Percentiles rank a stretch among this genome's conserved stretches.
phyloP scores from a whole-genome alignment of 1,140 invertebrate genomes.

The Brachionus angularis region DNA sequence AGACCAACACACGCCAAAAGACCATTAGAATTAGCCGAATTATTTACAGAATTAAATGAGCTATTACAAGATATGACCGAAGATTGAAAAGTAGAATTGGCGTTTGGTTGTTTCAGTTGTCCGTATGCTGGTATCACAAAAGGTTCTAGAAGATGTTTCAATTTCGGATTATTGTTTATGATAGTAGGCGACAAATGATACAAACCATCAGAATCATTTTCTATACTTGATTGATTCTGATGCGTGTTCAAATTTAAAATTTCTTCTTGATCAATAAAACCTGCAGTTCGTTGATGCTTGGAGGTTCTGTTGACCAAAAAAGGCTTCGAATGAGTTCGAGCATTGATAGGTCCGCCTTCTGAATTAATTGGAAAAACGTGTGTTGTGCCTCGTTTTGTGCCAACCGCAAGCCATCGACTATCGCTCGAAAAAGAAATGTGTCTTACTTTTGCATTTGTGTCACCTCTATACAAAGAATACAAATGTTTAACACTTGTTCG shows the following conservation, averaged over 20 bases:
- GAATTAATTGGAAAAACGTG: conserved; percentile 94
- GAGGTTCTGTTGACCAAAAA: conserved; percentile 87
- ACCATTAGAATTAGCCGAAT: too few relatives aligned
- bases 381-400: conserved; percentile 88
- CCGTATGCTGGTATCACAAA: conserved; percentile 34
- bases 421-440: conserved; percentile 75
- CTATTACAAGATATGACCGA: conserved; percentile 22
- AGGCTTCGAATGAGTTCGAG: conserved; percentile 83
- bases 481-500: conserved; percentile 89
- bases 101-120: conserved; percentile 40
- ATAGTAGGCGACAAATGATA: too few relatives aligned
- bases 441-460: conserved; percentile 63
- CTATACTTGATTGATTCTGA: not conserved
- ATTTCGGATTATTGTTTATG: conserved; percentile 19
- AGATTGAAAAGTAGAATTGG: conserved; percentile 31
- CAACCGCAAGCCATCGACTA: conserved; percentile 88
- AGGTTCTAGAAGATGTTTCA: conserved; percentile 15
- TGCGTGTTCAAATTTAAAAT: not conserved
- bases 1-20: conserved; percentile 7
- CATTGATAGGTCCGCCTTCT: conserved; percentile 82
- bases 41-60: not conserved
- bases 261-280: conserved; percentile 61
- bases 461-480: conserved; percentile 81
- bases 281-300: conserved; percentile 89
- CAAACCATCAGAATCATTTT: too few relatives aligned